A percentile compares a stretch with the other conserved stretches of the same genome.
Conservation (phyloP, 2,797 vertebrate species). For the Harpagifer antarcticus region DNA sequence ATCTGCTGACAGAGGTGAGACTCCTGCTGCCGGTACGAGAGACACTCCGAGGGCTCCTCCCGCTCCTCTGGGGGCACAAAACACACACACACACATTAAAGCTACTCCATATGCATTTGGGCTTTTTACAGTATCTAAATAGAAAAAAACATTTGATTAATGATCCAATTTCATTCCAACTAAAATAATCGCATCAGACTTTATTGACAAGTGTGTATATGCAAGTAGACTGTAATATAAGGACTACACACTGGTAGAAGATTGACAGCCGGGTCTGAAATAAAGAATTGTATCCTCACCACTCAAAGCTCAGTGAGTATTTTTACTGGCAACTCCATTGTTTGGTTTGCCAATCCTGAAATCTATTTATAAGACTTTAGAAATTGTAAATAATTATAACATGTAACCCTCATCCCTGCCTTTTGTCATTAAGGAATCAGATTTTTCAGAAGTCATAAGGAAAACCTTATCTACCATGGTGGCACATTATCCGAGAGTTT, state of each 20-base stretch:
- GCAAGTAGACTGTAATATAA: not conserved
- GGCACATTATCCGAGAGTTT: too few species aligned
- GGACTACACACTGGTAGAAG: not conserved
- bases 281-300: too few species aligned
- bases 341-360: too few species aligned
- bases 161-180: not conserved
- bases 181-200: not conserved
- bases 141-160: not conserved
- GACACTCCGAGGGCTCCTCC: conserved; percentile 86
- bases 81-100: conserved; percentile 11
- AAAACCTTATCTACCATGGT: too few species aligned
- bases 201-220: not conserved
- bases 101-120: not conserved
- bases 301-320: too few species aligned
- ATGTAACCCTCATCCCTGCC: too few species aligned
- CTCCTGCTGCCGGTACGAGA: conserved; percentile 90
- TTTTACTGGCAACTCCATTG: too few species aligned
- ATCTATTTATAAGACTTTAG: too few species aligned
- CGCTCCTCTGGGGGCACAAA: conserved; percentile 80
- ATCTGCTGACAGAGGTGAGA: conserved; percentile 89
- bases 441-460: too few species aligned
- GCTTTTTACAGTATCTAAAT: not conserved
- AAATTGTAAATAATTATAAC: too few species aligned
- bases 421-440: too few species aligned
- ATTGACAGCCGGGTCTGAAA: not conserved